Conservation (phyloP, 2,797 vertebrate species). For the Echeneis naucrates region DNA sequence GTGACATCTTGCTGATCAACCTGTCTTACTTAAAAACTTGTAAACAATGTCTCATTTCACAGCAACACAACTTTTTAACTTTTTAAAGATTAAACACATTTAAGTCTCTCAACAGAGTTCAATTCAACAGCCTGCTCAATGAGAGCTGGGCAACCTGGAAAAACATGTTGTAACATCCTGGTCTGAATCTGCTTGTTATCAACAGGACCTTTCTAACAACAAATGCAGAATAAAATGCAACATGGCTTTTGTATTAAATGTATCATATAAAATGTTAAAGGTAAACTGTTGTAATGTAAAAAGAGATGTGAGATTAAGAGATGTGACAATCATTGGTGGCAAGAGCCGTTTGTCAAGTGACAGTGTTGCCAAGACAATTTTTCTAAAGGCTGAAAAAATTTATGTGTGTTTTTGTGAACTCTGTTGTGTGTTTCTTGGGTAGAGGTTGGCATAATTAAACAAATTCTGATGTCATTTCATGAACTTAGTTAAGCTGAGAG, state of each 20-base stretch:
- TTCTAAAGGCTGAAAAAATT: constrained; percentile 13
- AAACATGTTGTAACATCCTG: background rate
- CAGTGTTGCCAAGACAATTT: constrained; percentile 6
- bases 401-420: constrained; percentile 11
- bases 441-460: constrained; percentile 16
- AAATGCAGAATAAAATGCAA: background rate
- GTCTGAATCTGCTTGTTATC: background rate
- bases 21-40: background rate
- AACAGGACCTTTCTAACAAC: too few species aligned
- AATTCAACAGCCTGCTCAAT: background rate
- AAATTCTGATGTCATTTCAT: constrained; percentile 25
- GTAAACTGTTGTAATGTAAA: too few species aligned
- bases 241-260: background rate
- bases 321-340: background rate
- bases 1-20: constrained; percentile 17
- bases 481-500: constrained; percentile 17
- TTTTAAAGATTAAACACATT: background rate
- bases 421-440: constrained; percentile 15
- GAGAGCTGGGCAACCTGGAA: too few species aligned
- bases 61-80: background rate
- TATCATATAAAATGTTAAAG: too few species aligned
- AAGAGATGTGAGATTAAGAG: background rate
- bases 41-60: background rate
- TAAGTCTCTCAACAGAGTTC: background rate
- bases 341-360: constrained; percentile 1